A percentile compares a stretch with the other conserved stretches of the same genome.
These are phyloP conservation scores for Nasonia giraulti DNA, from an alignment of 1,140 invertebrate genomes.

Conservation along the genomic window DNA sequence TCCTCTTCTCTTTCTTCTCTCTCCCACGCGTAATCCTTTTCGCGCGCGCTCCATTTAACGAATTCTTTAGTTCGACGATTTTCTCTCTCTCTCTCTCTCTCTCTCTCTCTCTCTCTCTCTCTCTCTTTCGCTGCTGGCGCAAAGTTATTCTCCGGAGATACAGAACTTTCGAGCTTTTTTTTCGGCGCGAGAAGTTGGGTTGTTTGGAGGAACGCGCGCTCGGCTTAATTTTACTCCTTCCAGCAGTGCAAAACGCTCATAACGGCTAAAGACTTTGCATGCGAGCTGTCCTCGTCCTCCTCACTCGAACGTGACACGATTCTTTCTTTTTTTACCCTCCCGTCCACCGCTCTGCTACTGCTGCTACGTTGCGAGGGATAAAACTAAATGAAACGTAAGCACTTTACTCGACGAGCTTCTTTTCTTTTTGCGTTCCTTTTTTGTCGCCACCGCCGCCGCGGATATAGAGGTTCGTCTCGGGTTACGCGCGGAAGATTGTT, in stretches of 20 bases:
- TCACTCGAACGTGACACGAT: slow-evolving; percentile 10
- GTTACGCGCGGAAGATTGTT: slow-evolving; percentile 44
- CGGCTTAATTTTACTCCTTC: neutral
- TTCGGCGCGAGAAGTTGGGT: neutral
- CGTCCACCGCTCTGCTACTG: neutral
- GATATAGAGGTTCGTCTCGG: slow-evolving; percentile 24
- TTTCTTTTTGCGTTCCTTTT: neutral
- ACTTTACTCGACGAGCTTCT: slow-evolving; percentile 37
- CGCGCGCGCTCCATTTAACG: neutral
- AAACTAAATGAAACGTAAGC: slow-evolving; percentile 27
- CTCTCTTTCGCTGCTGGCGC: neutral
- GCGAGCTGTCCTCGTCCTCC: neutral
- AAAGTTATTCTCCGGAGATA: neutral
- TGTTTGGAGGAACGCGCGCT: neutral
- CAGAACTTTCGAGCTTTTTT: neutral
- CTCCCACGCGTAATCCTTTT: slow-evolving; percentile 6
- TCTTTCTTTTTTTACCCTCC: slow-evolving; percentile 1
- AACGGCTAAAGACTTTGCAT: neutral
- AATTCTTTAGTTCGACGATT: neutral
- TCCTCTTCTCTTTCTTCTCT: slow-evolving; percentile 1
- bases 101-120: neutral
- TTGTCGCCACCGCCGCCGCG: slow-evolving; percentile 2
- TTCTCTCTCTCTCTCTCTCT: neutral
- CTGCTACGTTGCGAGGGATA: neutral
- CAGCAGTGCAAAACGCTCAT: neutral